Evolutionary conservation across 2,888 invertebrate species (phyloP).

Genomic region (Melanargia galathea): DNA sequence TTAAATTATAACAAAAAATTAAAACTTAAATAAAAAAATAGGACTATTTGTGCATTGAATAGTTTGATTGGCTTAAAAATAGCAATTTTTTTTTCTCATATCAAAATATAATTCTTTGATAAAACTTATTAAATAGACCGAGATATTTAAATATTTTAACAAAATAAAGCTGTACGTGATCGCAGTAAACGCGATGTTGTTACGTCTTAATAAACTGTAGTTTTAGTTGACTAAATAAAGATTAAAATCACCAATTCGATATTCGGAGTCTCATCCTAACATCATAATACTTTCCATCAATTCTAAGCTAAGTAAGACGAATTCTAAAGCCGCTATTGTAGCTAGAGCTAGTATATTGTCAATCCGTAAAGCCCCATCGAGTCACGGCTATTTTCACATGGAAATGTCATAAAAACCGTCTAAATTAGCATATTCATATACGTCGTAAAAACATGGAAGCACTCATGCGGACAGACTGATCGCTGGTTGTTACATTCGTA

Average conservation of each 20-base stretch:
- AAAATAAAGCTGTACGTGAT: slow-evolving; percentile 28
- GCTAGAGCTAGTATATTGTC: slow-evolving; percentile 61
- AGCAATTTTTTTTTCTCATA: slow-evolving; percentile 32
- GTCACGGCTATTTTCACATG: slow-evolving; percentile 55
- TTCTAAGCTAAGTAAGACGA: slow-evolving; percentile 39
- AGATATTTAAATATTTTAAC: slow-evolving; percentile 32
- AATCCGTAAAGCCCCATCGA: slow-evolving; percentile 62
- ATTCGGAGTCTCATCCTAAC: slow-evolving; percentile 13
- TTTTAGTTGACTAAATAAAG: slow-evolving; percentile 21
- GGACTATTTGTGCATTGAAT: slow-evolving; percentile 26
- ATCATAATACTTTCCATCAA: slow-evolving; percentile 23
- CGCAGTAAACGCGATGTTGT: slow-evolving; percentile 5
- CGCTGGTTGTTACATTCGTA: slow-evolving; percentile 63
- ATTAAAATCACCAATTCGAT: slow-evolving; percentile 10
- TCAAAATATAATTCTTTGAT: slow-evolving; percentile 37
- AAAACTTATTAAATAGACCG: slow-evolving; percentile 31
- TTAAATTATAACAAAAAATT: slow-evolving; percentile 15
- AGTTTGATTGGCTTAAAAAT: slow-evolving; percentile 30
- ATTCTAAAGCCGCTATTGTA: slow-evolving; percentile 38
- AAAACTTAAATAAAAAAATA: slow-evolving; percentile 27
- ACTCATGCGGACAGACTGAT: slow-evolving; percentile 80
- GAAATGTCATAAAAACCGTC: slow-evolving; percentile 62
- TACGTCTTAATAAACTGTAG: background rate
- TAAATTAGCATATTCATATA: slow-evolving; percentile 69
- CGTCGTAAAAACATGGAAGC: slow-evolving; percentile 80